Conservation (phyloP, 2,113 vertebrate genomes). For the Larimichthys crocea region DNA sequence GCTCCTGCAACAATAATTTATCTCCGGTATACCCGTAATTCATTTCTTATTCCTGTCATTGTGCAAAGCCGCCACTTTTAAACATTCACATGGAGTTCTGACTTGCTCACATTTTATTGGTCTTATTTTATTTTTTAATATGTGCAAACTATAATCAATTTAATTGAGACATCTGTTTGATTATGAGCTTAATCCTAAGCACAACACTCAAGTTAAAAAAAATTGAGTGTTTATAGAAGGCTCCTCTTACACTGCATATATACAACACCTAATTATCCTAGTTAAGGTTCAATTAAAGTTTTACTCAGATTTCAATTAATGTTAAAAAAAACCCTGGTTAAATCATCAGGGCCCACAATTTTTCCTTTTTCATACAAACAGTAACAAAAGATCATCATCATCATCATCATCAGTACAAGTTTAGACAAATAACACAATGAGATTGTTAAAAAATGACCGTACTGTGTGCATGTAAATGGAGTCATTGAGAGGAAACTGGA, state of each 20-base stretch:
- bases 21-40: not conserved
- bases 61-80: not conserved
- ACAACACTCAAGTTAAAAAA: not conserved
- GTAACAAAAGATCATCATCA: not conserved
- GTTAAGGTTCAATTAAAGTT: not conserved
- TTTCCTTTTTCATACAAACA: not conserved
- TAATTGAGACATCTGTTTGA: not conserved
- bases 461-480: too few relatives aligned
- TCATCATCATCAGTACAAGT: not conserved
- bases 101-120: not conserved
- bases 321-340: not conserved
- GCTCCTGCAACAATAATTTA: not conserved
- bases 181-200: not conserved
- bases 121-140: slow-evolving; percentile 6
- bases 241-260: not conserved
- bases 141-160: not conserved
- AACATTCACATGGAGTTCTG: not conserved
- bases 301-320: slow-evolving; percentile 13
- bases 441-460: not conserved
- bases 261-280: not conserved
- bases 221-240: not conserved
- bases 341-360: not conserved
- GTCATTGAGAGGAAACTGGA: not conserved
- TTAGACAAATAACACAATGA: not conserved
- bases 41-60: not conserved